Base-by-base conservation (phyloP, 2,888 invertebrate genomes). In the Schizotus pectinicornis region DNA sequence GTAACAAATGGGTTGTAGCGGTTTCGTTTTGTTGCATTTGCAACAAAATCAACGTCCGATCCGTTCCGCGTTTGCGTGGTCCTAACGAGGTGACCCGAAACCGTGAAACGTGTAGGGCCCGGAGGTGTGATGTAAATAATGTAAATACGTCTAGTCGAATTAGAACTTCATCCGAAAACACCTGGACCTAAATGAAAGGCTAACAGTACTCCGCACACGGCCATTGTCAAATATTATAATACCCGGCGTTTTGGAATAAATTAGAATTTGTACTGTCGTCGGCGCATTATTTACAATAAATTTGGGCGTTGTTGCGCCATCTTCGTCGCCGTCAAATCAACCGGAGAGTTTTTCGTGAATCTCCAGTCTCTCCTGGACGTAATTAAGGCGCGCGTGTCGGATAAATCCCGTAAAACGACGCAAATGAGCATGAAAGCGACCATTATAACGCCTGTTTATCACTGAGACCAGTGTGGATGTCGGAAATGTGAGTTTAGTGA, bases 401-500 rank as follows among this genome's bases (percentile, higher is more conserved):
- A 71, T 72, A 73, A 73, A 74, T 71, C 65, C 59, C 45, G 57
- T 62, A 65, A 64, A 55, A 61, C 59, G 62, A 68, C 65, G 65
- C 66, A 70, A 74, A 73, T 71, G 73, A 67, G 70, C 74, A 74
- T 73, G 71, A 73, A 74, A 75, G 67, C 68, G 68, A 65, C 65
- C 69, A 69, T 74, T 75, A 74, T 70, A 72, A 71, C 71, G 71
- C 73, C 67, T 68, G 67, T 68, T 70, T 70, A 73, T 71, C 71
- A 68, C 61, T 59, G 61, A 63, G 62, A 51, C 47, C 59, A 62
- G 64, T 61, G 63, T 62, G 69, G 67, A 63, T 72, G 74, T 75
- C 76, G 76, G 75, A 76, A 75, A 75, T 67, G 73, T 67, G 65
- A 71, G 70, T 71, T 74, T 71, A 70, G 73, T 69, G 72, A 67